Evolutionary conservation across 2,113 vertebrate genomes (phyloP).

Genomic region (Hydropotes inermis): DNA sequence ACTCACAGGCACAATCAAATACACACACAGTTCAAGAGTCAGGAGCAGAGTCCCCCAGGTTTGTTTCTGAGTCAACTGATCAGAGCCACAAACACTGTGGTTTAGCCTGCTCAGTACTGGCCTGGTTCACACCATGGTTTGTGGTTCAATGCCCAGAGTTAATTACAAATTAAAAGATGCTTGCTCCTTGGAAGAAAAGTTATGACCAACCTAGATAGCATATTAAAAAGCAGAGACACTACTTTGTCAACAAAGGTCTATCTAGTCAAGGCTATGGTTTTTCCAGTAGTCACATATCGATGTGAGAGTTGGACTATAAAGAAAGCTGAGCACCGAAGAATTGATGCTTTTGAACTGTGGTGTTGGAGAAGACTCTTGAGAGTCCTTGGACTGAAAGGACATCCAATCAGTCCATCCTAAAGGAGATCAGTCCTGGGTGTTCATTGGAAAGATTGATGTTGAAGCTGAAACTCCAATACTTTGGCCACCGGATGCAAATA

Average conservation of each 20-base stretch:
- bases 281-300: neutral
- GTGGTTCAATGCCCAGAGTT: neutral
- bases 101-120: neutral
- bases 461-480: neutral
- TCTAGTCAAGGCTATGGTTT: neutral
- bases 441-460: neutral
- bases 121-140: neutral
- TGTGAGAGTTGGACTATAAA: neutral
- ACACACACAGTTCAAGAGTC: neutral
- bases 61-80: neutral
- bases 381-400: neutral
- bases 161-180: neutral
- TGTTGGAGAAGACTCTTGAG: neutral
- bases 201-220: neutral
- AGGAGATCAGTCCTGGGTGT: neutral
- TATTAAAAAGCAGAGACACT: neutral
- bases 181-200: neutral
- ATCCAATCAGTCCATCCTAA: neutral
- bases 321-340: neutral
- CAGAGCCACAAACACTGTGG: neutral
- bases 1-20: neutral
- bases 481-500: neutral
- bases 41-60: neutral
- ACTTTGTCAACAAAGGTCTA: neutral
- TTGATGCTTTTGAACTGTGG: neutral